Conservation (phyloP, 2,113 vertebrate genomes). For the Gasterosteus aculeatus region DNA sequence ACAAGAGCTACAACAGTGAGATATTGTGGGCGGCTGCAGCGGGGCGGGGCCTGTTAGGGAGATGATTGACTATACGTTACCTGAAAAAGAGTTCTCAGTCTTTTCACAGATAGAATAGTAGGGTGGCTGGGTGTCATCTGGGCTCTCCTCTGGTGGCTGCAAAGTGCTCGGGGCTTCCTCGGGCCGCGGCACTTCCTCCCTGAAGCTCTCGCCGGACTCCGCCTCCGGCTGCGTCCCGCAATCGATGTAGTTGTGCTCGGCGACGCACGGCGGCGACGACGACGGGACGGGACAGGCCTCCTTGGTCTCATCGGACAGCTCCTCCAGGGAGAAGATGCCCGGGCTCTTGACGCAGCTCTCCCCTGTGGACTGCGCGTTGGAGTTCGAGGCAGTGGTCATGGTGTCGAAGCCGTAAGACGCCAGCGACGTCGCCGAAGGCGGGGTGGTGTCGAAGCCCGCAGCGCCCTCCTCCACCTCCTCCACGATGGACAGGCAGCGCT, state of each 20-base stretch:
- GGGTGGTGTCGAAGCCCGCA: conserved; percentile 67
- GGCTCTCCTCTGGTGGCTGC: conserved; percentile 53
- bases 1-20: conserved; percentile 39
- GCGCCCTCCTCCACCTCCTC: conserved; percentile 69
- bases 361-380: conserved; percentile 78
- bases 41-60: conserved; percentile 33
- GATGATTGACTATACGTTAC: conserved; percentile 83
- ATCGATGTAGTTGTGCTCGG: conserved; percentile 75
- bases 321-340: conserved; percentile 83
- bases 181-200: conserved; percentile 18
- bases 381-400: conserved; percentile 75
- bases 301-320: conserved; percentile 77
- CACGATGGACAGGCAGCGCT: conserved; percentile 65
- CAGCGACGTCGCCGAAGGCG: conserved; percentile 77
- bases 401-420: conserved; percentile 80
- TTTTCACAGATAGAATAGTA: conserved; percentile 83
- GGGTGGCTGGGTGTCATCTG: conserved; percentile 67
- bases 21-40: conserved; percentile 30
- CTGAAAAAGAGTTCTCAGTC: conserved; percentile 81
- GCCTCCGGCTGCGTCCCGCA: conserved; percentile 58
- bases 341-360: conserved; percentile 84
- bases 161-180: conserved; percentile 31
- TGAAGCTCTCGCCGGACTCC: conserved; percentile 17
- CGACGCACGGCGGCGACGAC: conserved; percentile 17
- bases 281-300: conserved; percentile 58